Evolutionary conservation across 2,113 vertebrate genomes (phyloP).

Genomic region (Atherinomorus stipes): DNA sequence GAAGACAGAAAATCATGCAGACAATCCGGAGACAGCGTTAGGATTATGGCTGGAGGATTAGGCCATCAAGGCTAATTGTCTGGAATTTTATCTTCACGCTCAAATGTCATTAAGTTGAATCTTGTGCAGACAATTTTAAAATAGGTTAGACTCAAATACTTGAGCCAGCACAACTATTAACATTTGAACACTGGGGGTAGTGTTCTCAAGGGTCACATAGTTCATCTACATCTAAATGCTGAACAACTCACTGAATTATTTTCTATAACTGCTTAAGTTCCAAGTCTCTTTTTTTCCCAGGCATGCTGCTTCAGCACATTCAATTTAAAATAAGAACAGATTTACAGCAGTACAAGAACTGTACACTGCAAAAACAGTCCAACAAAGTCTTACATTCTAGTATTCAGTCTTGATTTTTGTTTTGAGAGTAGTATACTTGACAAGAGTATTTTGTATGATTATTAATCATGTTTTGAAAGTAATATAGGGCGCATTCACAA

Average conservation of each 20-base stretch:
- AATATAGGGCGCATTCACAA: too few species aligned
- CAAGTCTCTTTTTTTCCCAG: not conserved
- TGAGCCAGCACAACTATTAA: constrained; percentile 14
- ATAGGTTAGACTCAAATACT: constrained; percentile 15
- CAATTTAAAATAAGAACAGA: not conserved
- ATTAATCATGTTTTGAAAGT: too few species aligned
- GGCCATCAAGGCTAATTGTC: constrained; percentile 29
- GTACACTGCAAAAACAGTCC: too few species aligned
- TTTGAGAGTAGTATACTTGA: too few species aligned
- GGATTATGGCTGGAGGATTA: constrained; percentile 61
- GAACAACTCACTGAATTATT: not conserved
- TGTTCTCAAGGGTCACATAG: not conserved
- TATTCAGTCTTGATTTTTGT: too few species aligned
- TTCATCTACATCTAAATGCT: not conserved
- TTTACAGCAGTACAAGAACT: not conserved
- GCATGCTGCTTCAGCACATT: not conserved
- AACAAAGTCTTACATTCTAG: too few species aligned
- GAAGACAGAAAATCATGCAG: constrained; percentile 16
- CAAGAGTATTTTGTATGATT: too few species aligned
- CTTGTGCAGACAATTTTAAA: constrained; percentile 27
- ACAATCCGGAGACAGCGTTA: constrained; percentile 61
- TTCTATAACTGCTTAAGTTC: not conserved
- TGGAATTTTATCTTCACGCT: constrained; percentile 62
- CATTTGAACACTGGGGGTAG: not conserved
- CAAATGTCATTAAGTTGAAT: constrained; percentile 35